A percentile compares a stretch with the other conserved stretches of the same genome.
These are phyloP conservation scores for Rana temporaria DNA, from an alignment of 2,113 vertebrate genomes.

Conservation along the genomic window DNA sequence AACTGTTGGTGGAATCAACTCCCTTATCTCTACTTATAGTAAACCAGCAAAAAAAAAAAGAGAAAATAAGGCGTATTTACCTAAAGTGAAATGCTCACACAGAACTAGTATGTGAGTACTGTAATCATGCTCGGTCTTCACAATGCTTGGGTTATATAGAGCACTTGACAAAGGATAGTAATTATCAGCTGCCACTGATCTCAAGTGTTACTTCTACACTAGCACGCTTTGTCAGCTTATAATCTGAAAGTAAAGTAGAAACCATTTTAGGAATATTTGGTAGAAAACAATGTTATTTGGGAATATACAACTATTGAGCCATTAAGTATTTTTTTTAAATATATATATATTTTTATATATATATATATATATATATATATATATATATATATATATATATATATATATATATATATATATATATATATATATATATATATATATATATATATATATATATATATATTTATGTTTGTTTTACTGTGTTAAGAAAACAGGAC, in stretches of 20 bases:
- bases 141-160: conserved; percentile 68
- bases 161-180: conserved; percentile 66
- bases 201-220: conserved; percentile 62
- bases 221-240: conserved; percentile 67
- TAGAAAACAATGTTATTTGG: conserved; percentile 60
- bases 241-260: conserved; percentile 68
- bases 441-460: too few relatives aligned
- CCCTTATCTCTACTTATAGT: rapidly evolving
- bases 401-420: too few relatives aligned
- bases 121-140: conserved; percentile 70
- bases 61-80: conserved; percentile 67
- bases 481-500: not conserved
- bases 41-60: conserved; percentile 52
- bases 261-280: conserved; percentile 62
- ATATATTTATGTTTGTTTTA: not conserved
- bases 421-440: too few relatives aligned
- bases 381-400: too few relatives aligned
- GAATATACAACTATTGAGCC: conserved; percentile 19
- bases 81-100: conserved; percentile 69
- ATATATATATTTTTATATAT: too few relatives aligned
- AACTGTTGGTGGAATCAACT: too few relatives aligned
- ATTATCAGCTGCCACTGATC: conserved; percentile 72
- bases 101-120: conserved; percentile 63
- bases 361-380: too few relatives aligned
- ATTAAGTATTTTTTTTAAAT: not conserved